Percentiles rank a stretch among this genome's conserved stretches.
phyloP scores from a whole-genome alignment of 35 echinoderm and acorn worm genomes.

The Anneissia japonica region DNA sequence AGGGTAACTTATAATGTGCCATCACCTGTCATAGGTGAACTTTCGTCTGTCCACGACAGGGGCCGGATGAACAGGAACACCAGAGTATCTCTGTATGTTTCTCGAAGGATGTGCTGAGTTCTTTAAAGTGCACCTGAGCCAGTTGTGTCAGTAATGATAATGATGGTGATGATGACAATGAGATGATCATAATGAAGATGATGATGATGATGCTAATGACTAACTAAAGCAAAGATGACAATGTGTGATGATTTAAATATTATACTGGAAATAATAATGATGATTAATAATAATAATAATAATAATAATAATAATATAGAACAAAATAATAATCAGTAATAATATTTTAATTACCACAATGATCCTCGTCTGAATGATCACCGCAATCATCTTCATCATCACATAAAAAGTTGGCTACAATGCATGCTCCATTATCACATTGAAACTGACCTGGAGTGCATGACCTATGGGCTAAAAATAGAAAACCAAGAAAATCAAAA shows the following conservation, averaged over 20 bases:
- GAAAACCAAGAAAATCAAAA: slow-evolving; percentile 10
- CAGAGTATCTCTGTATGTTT: not conserved
- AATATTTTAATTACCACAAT: not conserved
- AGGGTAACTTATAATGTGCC: not conserved
- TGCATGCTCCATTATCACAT: slow-evolving; percentile 64
- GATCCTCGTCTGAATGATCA: slow-evolving; percentile 63
- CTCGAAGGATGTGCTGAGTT: too few species aligned
- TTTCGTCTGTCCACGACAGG: not conserved
- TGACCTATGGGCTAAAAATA: not conserved
- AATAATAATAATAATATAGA: not conserved
- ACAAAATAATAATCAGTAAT: not conserved
- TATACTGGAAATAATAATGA: not conserved
- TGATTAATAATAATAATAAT: not conserved
- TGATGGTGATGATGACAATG: too few species aligned
- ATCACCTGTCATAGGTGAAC: not conserved
- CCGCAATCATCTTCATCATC: slow-evolving; percentile 69
- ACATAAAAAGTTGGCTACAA: slow-evolving; percentile 39
- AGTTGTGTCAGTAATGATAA: too few species aligned
- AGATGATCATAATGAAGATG: not conserved
- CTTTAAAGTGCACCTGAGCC: too few species aligned
- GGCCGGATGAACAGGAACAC: not conserved
- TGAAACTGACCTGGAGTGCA: slow-evolving; percentile 42
- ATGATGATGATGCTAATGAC: not conserved
- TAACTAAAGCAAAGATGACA: too few species aligned
- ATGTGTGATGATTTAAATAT: not conserved